Base-by-base conservation (phyloP, 1,140 invertebrate genomes). In the Drosophila kohkoa region DNA sequence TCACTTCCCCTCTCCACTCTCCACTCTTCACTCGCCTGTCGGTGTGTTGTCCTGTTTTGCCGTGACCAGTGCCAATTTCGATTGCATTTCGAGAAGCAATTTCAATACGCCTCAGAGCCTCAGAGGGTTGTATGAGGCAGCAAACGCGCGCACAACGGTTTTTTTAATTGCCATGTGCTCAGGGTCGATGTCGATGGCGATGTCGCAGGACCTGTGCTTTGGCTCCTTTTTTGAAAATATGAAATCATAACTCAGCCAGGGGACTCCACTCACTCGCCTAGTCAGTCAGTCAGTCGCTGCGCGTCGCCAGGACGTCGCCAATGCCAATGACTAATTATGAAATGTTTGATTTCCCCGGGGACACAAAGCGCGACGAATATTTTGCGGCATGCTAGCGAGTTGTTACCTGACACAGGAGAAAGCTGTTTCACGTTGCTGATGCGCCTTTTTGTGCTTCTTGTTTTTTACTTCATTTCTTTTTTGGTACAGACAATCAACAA, bases 311-410 rank as follows among this genome's bases (percentile, higher is more conserved):
- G 54, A 57, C 69, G 41, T 25, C 58, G 73, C 60, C 81, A 79
- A 73, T 88, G 81, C 89, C 85, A 91, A 87, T 87, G 85, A 91
- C 90, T 91, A 91, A 91, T 91, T 91, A 91, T 91, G 86, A 90
- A 91, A 91, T 91, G 82, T 91, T 91, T 91, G 89, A 91, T 91
- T 91, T 91, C 90, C 90, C 89, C 60, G 62, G 85, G 75, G 76
- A 88, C 62, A 55, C 28, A 83, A 82, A 81, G 59, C 83, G 80
- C 83, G 80, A 82, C 83, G 83, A 74, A 87, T 80, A 88, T 88
- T 87, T 79, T 78, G 77, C 70, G 77, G 66, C 68, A 66, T 67
- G 67, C 77, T 71, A 25, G 35, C 68, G 43, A 52, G 11, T 30
- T 54, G 45, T 63, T 81, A 70, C 52, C 73, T 74, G 81, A 32